Conservation (phyloP, 2,797 vertebrate genomes). For the Tauraco hartlaubi region DNA sequence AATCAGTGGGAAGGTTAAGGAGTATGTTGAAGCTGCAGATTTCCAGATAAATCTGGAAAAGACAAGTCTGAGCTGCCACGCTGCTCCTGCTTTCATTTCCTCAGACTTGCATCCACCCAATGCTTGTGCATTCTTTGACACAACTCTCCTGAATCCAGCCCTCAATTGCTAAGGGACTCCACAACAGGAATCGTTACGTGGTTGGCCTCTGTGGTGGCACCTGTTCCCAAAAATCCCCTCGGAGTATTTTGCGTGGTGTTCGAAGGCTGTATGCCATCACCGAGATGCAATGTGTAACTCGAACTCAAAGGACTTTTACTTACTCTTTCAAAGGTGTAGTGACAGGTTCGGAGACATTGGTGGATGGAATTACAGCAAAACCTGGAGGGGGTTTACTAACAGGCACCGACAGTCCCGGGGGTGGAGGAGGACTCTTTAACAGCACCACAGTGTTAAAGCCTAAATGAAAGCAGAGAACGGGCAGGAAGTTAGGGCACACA, state of each 20-base stretch:
- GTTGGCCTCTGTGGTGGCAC: accelerated
- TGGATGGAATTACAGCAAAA: constrained; percentile 90
- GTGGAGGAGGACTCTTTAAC: constrained; percentile 84
- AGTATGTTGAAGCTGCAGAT: neutral
- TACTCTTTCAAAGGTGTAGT: constrained; percentile 84
- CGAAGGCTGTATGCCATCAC: accelerated
- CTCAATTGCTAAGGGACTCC: accelerated
- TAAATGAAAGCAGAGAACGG: neutral
- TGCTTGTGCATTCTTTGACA: neutral
- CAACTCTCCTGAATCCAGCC: neutral
- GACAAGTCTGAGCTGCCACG: neutral
- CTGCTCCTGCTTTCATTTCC: neutral
- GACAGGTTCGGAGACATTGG: constrained; percentile 82
- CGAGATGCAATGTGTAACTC: accelerated
- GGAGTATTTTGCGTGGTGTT: accelerated
- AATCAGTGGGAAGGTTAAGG: neutral
- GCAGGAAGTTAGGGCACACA: neutral
- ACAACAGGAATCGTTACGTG: accelerated
- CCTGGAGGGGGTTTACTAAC: constrained; percentile 94
- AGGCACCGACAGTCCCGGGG: constrained; percentile 85
- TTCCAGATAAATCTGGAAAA: neutral
- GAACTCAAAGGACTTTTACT: constrained; percentile 49
- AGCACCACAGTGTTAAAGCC: constrained; percentile 93
- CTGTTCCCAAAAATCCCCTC: neutral
- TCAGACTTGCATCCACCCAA: neutral